Base-by-base conservation (phyloP, 2,113 vertebrate species). In the Leptobrachium ailaonicum region DNA sequence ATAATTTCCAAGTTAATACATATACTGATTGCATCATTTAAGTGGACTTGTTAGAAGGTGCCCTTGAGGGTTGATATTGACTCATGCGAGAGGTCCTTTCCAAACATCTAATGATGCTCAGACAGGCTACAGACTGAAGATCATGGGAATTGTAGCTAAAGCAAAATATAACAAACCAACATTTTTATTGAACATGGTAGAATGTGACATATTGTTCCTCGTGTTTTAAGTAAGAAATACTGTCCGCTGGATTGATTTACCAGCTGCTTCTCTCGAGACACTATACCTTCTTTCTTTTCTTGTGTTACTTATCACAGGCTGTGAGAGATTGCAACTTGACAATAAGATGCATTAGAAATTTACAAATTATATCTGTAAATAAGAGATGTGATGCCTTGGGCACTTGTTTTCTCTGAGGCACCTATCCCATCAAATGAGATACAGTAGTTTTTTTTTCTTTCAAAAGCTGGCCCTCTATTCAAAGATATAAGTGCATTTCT, bases 241-340 rank as follows among this genome's bases (percentile, higher is more conserved):
- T 54, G 13, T 58, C 67, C 70, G 58, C 58, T 78, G 67, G 56
- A 63, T 56, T 45, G n/a, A 70, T 44, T 60, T 50, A 45, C 56
- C 67, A 40, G 60, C 20, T 11, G 40, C 43, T 71, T 45, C 76
- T 44, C 76, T 47, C 10, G 41, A 63, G 56, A 71, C 44, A 6
- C 11, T 14, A 40, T 14, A 2, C 2, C 67, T 45, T 62, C 67
- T 50, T 78, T 78, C 58, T 62, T 78, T 71, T 6, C 11, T 50
- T 71, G 6, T 43, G 40, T 63, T 63, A 41, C 32, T 41, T 78
- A 62, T 63, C 41, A 71, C 11, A 47, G 20, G 42, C 13, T 14
- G 42, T 63, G 67, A 41, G 40, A 62, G 56, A 73, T 54, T 14
- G 60, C 41, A 71, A 72, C 41, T 67, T 73, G 77, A 79, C 43